These are phyloP conservation scores for Sesamia inferens DNA, from an alignment of 2,888 invertebrate genomes.

Conservation along the genomic window DNA sequence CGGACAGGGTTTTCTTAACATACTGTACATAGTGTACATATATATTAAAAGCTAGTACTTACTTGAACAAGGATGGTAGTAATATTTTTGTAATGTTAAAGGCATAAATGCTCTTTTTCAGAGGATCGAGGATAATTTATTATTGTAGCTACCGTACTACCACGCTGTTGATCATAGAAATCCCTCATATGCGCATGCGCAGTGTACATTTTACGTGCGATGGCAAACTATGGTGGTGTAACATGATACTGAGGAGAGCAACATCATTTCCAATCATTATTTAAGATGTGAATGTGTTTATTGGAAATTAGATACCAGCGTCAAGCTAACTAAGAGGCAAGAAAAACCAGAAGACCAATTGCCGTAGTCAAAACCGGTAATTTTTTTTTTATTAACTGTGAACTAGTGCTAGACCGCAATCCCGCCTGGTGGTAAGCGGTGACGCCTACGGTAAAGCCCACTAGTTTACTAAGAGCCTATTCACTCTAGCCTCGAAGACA, in stretches of 20 bases:
- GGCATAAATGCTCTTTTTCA: background rate
- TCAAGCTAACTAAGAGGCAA: conserved; percentile 4
- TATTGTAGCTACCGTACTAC: background rate
- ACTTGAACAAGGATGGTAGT: background rate
- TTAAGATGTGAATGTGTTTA: conserved; percentile 49
- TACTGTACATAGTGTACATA: too few species aligned
- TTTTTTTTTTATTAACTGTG: too few species aligned
- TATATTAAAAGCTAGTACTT: too few species aligned
- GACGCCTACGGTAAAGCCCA: too few species aligned
- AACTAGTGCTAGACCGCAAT: too few species aligned
- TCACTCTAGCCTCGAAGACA: too few species aligned
- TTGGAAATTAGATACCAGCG: conserved; percentile 44
- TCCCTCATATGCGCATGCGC: conserved; percentile 13
- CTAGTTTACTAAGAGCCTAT: too few species aligned
- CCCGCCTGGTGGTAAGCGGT: too few species aligned
- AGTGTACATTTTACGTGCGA: conserved; percentile 20
- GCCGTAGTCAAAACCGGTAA: too few species aligned
- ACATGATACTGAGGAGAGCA: conserved; percentile 42
- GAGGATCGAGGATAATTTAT: too few species aligned
- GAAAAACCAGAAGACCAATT: conserved; percentile 6
- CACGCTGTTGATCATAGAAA: background rate
- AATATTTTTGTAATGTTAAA: background rate
- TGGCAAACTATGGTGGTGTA: conserved; percentile 42
- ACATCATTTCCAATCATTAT: conserved; percentile 57
- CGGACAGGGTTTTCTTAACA: too few species aligned